Base-by-base conservation (phyloP, 2,888 invertebrate species). In the Allygus modestus region DNA sequence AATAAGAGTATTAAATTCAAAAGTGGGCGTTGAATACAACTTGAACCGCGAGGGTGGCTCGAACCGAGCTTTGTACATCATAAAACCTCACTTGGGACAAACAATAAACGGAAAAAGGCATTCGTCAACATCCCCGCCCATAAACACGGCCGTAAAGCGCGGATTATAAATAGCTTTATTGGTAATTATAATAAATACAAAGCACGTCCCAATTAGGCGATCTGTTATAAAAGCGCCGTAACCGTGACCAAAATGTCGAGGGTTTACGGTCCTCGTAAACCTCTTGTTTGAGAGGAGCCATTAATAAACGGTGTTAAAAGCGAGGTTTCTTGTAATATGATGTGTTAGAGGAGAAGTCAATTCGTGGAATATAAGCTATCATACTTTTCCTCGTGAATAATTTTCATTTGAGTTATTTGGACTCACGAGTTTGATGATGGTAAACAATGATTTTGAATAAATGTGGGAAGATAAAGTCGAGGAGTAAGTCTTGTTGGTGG, bases 221-320 rank as follows among this genome's bases (percentile, higher is more conserved):
- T 0, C 75, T 83, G 75, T 75, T 54, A 83, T 83, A 83, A 83
- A 83, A 83, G 51, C 15, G 41, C 83, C 11, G 58, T 83, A 83
- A 83, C 75, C 83, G 54, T 51, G 61, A 17, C 75, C 75, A 83
- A 83, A 83, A 83, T 83, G 83, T 83, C 83, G 54, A 58, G 33
- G 23, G 75, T 83, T 83, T 73, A 83, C 75, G 75, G 28, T 31
- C 5, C 37, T 26, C 28, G 26, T 83, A 75, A 83, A 83, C 33
- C 28, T 54, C 71, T 83, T 82, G 82, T 82, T 82, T 41, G 82
- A 82, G 65, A 82, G 81, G 43, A 46, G 51, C 46, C 75, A 46
- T 77, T 77, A 77, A 77, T 77, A 77, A 77, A 77, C 31, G 41
- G 17, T 15, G 75, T 46, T 77, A 73, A 23, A 43, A 37, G 73